phyloP scores from a whole-genome alignment of 2,113 vertebrate species.

The Ginglymostoma cirratum region DNA sequence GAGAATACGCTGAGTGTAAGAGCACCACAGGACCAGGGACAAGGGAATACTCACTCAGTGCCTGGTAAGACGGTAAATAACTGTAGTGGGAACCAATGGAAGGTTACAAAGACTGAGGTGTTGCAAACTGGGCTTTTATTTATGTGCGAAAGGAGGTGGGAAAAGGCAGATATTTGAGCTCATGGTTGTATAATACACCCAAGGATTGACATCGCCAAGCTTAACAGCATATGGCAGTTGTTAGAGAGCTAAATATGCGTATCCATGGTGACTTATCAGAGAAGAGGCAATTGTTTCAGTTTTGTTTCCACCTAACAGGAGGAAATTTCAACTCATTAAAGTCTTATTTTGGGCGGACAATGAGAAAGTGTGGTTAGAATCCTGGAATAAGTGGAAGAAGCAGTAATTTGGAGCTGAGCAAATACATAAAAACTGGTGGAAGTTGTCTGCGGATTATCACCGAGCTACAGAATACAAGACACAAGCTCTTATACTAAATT shows the following conservation, averaged over 20 bases:
- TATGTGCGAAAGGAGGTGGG: neutral
- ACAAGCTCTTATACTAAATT: too few species aligned
- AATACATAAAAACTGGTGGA: neutral
- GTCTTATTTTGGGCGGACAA: neutral
- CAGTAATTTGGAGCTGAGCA: neutral
- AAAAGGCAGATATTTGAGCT: neutral
- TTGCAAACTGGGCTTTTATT: neutral
- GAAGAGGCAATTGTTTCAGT: neutral
- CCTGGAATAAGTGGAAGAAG: neutral
- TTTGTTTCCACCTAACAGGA: too few species aligned
- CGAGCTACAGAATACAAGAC: neutral
- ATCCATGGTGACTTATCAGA: neutral
- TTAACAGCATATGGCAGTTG: neutral
- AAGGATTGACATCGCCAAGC: neutral
- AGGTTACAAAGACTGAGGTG: neutral
- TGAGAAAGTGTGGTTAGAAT: neutral
- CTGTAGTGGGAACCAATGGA: neutral
- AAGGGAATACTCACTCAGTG: neutral
- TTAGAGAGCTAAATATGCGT: neutral
- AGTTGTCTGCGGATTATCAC: neutral
- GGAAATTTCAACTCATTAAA: neutral
- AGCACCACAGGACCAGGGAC: neutral
- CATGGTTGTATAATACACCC: neutral
- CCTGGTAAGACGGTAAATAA: neutral
- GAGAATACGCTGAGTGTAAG: neutral